These are phyloP conservation scores for Florisuga fusca DNA, from an alignment of 2,797 vertebrate species.

Conservation along the genomic window DNA sequence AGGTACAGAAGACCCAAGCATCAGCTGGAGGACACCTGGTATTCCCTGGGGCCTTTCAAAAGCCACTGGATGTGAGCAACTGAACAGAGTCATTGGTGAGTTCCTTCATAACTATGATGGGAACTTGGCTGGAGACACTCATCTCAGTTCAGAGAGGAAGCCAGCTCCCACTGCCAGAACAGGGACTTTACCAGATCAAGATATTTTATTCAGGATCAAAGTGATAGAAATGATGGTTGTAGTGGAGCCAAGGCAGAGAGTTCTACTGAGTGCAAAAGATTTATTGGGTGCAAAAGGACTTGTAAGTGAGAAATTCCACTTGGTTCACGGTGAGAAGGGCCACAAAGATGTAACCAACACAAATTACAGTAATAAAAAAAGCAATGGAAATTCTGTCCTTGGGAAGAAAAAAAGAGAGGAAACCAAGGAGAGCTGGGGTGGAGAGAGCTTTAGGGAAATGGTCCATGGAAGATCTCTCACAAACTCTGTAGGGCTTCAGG, in stretches of 20 bases:
- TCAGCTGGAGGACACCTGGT: not conserved
- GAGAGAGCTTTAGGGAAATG: not conserved
- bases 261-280: not conserved
- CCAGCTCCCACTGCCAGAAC: not conserved
- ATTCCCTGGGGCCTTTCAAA: not conserved
- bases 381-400: not conserved
- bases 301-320: rapidly evolving
- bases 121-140: not conserved
- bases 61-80: not conserved
- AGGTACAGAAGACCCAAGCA: not conserved
- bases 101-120: not conserved
- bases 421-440: not conserved
- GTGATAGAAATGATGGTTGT: not conserved
- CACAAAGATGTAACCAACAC: not conserved
- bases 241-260: not conserved
- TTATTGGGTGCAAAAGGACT: not conserved
- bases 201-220: not conserved
- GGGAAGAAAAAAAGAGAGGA: not conserved
- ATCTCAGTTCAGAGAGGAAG: not conserved
- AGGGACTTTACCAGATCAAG: not conserved
- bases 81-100: not conserved
- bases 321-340: not conserved
- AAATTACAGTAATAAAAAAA: not conserved
- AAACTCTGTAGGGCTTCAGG: not conserved
- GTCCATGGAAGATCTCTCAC: not conserved